A percentile compares a stretch with the other conserved stretches of the same genome.
These are phyloP conservation scores for Bucorvus abyssinicus DNA, from an alignment of 2,797 vertebrate genomes.

Conservation along the genomic window DNA sequence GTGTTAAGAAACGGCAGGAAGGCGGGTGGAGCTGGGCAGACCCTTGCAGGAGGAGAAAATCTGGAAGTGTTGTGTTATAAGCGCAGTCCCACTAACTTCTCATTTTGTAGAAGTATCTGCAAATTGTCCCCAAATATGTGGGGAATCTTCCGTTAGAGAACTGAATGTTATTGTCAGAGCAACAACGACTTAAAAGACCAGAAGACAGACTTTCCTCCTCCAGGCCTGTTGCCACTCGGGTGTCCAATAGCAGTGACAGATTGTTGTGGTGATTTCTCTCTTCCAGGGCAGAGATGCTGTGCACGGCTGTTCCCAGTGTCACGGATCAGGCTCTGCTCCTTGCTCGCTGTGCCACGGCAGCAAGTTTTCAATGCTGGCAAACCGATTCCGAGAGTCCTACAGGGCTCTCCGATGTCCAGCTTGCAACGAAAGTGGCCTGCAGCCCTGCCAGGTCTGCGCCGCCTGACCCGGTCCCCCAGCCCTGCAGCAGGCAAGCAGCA, in stretches of 20 bases:
- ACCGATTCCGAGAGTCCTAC: slow-evolving; percentile 95
- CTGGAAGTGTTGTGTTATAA: background rate
- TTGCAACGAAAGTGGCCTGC: slow-evolving; percentile 88
- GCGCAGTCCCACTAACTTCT: background rate
- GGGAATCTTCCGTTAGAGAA: background rate
- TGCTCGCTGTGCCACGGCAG: slow-evolving; percentile 96
- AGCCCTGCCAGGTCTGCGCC: slow-evolving; percentile 87
- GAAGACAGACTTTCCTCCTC: background rate
- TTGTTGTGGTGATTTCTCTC: background rate
- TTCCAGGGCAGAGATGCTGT: slow-evolving; percentile 61
- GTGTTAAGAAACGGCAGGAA: background rate
- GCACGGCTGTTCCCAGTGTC: slow-evolving; percentile 83
- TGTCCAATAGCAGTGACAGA: background rate
- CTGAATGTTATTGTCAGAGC: background rate
- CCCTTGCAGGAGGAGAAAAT: background rate
- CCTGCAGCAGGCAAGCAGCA: background rate
- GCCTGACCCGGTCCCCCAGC: slow-evolving; percentile 65
- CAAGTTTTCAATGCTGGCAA: slow-evolving; percentile 98
- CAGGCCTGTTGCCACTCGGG: fast-evolving
- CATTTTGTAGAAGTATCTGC: background rate
- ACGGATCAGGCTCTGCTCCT: slow-evolving; percentile 87
- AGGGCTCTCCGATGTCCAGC: slow-evolving; percentile 90
- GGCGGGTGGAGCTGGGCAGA: background rate
- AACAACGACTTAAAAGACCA: background rate
- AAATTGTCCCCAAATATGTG: background rate